Evolutionary conservation across 2,113 vertebrate species (phyloP), one percentile per base, ranked within the genome.

Genomic region (Neodontobutis hainanensis): DNA sequence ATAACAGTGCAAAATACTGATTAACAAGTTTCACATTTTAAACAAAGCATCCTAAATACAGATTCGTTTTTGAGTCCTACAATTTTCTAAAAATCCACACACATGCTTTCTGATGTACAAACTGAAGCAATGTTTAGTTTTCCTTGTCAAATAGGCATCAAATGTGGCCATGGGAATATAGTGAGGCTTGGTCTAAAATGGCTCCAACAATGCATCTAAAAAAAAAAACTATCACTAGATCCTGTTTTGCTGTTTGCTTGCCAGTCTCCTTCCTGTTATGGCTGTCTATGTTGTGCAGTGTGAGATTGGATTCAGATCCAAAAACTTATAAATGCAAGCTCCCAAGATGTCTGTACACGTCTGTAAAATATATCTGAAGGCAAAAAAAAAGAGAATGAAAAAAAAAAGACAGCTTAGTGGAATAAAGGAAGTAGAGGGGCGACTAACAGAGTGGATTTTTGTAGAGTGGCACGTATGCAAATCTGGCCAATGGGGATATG

Each of bases 381-480:
- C 42, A 16, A 59, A 16, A 10, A 38, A 65, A 68, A 58, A 42
- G 58, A 67, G 56, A 14, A 19, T 52, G n/a, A 51, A n/a, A 8
- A 16, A 4, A 27, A 60, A 57, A 61, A 47, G 61, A 66, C 49
- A 45, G 67, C 38, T 73, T 43, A 78, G 57, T 38, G 66, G 53
- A 80, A 83, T 70, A 68, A 79, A 71, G 62, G 73, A 66, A 58
- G 72, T 78, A 63, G 48, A 69, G 61, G 68, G 83, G 80, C 45
- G 44, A 70, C 68, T 83, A 53, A 65, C 68, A 72, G 64, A 87
- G 73, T 81, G 70, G 81, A 84, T 81, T 90, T 90, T 75, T 86
- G 77, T 88, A 85, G 73, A 83, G 82, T 70, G 78, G 78, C 77
- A 68, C 50, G 66, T 89, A 91, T 92, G 90, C 82, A 91, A 92